phyloP scores from a whole-genome alignment of 2,888 invertebrate genomes.

The Lacanobia oleracea region DNA sequence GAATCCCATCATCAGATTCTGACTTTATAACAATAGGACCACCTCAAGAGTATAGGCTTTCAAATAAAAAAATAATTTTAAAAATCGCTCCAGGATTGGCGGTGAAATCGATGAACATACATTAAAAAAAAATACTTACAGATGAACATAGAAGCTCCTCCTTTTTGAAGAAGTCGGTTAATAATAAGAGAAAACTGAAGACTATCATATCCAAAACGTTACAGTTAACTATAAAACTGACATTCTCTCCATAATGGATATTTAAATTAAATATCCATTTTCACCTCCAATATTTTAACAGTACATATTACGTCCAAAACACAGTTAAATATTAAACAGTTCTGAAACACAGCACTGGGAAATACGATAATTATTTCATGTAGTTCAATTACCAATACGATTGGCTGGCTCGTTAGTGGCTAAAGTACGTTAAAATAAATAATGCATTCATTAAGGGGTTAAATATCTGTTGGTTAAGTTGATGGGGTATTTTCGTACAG shows the following conservation, averaged over 20 bases:
- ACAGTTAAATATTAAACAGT: slow-evolving; percentile 35
- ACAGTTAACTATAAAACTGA: too few relatives aligned
- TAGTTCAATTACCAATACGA: slow-evolving; percentile 50
- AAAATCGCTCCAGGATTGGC: too few relatives aligned
- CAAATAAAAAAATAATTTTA: too few relatives aligned
- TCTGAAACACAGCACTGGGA: slow-evolving; percentile 13
- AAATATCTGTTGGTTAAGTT: slow-evolving; percentile 1
- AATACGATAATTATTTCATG: slow-evolving; percentile 51
- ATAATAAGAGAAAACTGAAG: too few relatives aligned
- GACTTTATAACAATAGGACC: too few relatives aligned
- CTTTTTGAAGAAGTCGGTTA: too few relatives aligned
- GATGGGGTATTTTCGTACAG: slow-evolving; percentile 11
- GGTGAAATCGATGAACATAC: too few relatives aligned
- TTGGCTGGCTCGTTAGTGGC: slow-evolving; percentile 53
- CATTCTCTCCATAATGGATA: background rate
- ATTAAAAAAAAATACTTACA: too few relatives aligned
- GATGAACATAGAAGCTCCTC: too few relatives aligned
- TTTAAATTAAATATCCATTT: slow-evolving; percentile 24
- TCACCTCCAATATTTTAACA: slow-evolving; percentile 6
- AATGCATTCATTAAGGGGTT: slow-evolving; percentile 35
- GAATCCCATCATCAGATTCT: too few relatives aligned
- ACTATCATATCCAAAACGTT: background rate
- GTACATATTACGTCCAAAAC: background rate
- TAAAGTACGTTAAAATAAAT: slow-evolving; percentile 53
- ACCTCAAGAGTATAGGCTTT: too few relatives aligned